These are phyloP conservation scores for Phrynocephalus vlangalii DNA, from an alignment of 2,797 vertebrate genomes.

Conservation along the genomic window DNA sequence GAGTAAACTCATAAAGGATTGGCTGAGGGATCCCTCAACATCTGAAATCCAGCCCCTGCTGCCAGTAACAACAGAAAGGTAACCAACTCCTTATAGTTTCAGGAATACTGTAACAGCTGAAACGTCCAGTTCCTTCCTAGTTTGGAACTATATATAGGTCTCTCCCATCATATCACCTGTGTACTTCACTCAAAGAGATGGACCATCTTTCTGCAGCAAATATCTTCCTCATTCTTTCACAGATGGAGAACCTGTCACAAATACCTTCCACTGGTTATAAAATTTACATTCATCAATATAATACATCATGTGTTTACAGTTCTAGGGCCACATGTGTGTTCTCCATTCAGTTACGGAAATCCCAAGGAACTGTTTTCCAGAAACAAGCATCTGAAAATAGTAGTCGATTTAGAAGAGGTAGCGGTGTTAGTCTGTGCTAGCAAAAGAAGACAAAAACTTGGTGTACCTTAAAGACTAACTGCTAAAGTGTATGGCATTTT, in stretches of 20 bases:
- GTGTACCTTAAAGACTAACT: no score
- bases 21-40: background rate
- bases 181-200: conserved; percentile 29
- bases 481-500: no score
- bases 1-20: background rate
- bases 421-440: no score
- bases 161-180: conserved; percentile 32
- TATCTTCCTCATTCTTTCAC: conserved; percentile 21
- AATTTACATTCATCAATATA: background rate
- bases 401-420: no score
- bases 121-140: background rate
- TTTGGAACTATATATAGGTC: conserved; percentile 41
- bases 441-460: no score
- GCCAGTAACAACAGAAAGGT: background rate
- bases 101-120: conserved; percentile 14
- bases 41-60: background rate
- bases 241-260: background rate
- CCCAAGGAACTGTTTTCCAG: background rate
- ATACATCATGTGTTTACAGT: background rate
- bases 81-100: background rate
- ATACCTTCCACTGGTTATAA: background rate
- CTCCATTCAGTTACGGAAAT: background rate
- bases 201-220: conserved; percentile 10
- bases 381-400: no score
- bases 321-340: background rate